A percentile compares a stretch with the other conserved stretches of the same genome.
These are phyloP conservation scores for Spea bombifrons DNA, from an alignment of 2,113 vertebrate genomes.

Conservation along the genomic window DNA sequence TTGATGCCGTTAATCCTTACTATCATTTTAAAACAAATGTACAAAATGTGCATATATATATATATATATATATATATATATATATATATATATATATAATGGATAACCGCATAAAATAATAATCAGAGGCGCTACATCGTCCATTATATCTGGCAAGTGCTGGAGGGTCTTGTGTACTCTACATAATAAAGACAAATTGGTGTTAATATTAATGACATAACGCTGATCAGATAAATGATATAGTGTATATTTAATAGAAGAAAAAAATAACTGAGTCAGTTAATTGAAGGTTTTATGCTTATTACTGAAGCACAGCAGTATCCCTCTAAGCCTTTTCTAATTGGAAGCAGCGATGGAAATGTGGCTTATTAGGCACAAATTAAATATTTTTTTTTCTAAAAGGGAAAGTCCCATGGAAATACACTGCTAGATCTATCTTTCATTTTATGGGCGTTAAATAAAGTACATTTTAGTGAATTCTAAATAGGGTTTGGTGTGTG, in stretches of 20 bases:
- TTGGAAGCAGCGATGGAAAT: constrained; percentile 8
- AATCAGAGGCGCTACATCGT: not conserved
- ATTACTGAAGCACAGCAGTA: constrained; percentile 10
- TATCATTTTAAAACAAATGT: too few species aligned
- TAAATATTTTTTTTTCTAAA: too few species aligned
- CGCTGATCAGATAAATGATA: not conserved
- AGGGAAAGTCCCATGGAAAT: too few species aligned
- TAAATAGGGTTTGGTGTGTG: too few species aligned
- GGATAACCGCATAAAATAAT: not conserved
- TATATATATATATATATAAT: not conserved
- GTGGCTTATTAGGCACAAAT: constrained; percentile 2
- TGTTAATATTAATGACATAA: not conserved
- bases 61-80: too few species aligned
- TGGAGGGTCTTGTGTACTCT: not conserved
- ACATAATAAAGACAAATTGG: not conserved
- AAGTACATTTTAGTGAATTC: too few species aligned
- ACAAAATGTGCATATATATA: too few species aligned
- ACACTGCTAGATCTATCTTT: too few species aligned
- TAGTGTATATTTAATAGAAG: not conserved
- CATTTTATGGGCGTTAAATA: too few species aligned
- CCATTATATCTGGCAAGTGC: not conserved
- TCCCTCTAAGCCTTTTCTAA: constrained; percentile 15
- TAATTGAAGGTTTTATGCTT: not conserved
- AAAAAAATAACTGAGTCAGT: not conserved
- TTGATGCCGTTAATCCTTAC: too few species aligned